These are phyloP conservation scores for Xestoiulus laeticollis DNA, from an alignment of 2,888 invertebrate genomes.

Conservation along the genomic window DNA sequence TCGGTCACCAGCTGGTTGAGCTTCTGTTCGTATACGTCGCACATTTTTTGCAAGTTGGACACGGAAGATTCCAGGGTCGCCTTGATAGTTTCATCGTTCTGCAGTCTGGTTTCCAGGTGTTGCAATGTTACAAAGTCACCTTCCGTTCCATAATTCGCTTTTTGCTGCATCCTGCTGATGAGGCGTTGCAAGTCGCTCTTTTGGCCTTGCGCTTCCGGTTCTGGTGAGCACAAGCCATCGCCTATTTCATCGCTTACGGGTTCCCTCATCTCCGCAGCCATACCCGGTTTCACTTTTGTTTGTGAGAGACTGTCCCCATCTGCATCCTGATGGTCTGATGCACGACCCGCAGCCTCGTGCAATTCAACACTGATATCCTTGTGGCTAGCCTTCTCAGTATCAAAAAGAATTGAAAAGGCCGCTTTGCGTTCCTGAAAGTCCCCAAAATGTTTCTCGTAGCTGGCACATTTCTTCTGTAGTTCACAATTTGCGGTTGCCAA, in stretches of 20 bases:
- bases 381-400: neutral
- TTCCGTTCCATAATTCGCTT: neutral
- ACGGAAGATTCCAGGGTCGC: neutral
- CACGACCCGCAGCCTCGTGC: neutral
- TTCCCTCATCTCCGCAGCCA: neutral
- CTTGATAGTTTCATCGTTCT: neutral
- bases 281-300: neutral
- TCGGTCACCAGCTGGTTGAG: neutral
- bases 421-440: neutral
- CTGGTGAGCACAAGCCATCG: neutral
- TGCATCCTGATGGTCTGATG: neutral
- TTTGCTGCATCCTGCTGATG: neutral
- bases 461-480: neutral
- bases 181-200: neutral
- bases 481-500: neutral
- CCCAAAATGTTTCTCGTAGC: neutral
- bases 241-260: neutral
- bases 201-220: neutral
- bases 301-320: neutral
- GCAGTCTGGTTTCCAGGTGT: neutral
- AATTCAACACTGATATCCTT: neutral
- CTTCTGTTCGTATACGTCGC: neutral
- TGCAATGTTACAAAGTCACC: neutral
- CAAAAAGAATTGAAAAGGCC: neutral
- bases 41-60: constrained; percentile 14